Evolutionary conservation across 2,888 invertebrate genomes (phyloP), one percentile per base, ranked within the genome.

Genomic region (Dasypolia templi): DNA sequence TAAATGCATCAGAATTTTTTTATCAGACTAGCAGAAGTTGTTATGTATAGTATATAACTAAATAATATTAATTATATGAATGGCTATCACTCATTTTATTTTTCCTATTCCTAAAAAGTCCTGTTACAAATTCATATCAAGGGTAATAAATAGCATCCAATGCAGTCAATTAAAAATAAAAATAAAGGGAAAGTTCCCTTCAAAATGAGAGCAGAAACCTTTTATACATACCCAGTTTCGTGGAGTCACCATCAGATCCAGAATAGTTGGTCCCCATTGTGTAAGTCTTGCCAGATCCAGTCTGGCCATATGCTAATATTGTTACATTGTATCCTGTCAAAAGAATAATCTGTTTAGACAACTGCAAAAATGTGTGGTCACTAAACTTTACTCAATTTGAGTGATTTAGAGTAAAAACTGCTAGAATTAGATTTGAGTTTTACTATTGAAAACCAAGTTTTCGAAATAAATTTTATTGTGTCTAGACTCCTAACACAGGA

Each of bases 261-360:
- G 96, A 95, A 83, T 98, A 98, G 65, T 97, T 97, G 0, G 98
- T 98, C 0, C 99, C 99, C 99, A 99, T 99, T 0, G 99, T 98
- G 92, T 98, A 97, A 0, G 99, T 99, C 93, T 99, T 99, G 0
- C 99, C 99, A 56, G 99, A 99, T 1, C 99, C 99, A 0, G 99
- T 99, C 94, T 99, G 99, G 0, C 99, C 99, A 93, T 99, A 99
- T 0, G 99, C 99, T 69, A 99, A 92, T 72, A 99, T 98, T 5
- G 99, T 99, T 0, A 99, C 98, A 96, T 99, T 99, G 90, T 98
- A 99, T 0, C 99, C 98, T 98, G 95, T 35, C 9, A 67, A 66
- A 69, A 58, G n/a, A 12, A 35, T n/a, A 0, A n/a, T 51, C 3
- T 32, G 1, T n/a, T 64, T 29, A 14, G 22, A 22, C 29, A 29